Percentiles rank a stretch among this genome's conserved stretches.
These are phyloP conservation scores for Myrmecophaga tridactyla DNA, from an alignment of 2,113 vertebrate genomes.

Conservation along the genomic window DNA sequence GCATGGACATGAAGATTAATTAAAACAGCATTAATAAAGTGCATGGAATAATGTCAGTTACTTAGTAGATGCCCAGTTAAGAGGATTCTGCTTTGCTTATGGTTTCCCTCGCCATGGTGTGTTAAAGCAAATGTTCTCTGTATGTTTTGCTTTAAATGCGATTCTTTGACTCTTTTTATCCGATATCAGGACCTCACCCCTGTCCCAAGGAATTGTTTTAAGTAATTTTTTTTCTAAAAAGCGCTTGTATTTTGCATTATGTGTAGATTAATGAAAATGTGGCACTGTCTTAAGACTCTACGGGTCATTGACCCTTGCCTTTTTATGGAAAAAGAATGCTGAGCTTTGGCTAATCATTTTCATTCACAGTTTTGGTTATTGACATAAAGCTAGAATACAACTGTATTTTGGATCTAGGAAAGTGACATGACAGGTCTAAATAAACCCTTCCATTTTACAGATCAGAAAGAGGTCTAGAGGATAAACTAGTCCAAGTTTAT, in stretches of 20 bases:
- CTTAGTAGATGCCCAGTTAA: slow-evolving; percentile 10
- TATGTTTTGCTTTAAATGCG: slow-evolving; percentile 17
- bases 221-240: neutral
- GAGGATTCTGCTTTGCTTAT: neutral
- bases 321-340: neutral
- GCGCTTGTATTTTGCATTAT: neutral
- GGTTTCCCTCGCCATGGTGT: neutral
- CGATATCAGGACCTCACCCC: neutral
- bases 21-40: neutral
- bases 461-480: neutral
- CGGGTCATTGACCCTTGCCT: neutral
- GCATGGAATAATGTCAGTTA: neutral
- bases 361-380: too few species aligned
- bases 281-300: neutral
- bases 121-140: neutral
- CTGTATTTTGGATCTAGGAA: neutral
- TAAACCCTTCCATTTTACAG: neutral
- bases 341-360: too few species aligned
- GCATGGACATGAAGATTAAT: too few species aligned
- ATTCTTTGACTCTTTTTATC: slow-evolving; percentile 25
- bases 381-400: neutral
- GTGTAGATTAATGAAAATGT: neutral
- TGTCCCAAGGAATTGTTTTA: neutral
- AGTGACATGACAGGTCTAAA: neutral
- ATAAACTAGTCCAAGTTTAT: neutral